Base-by-base conservation (phyloP, 2,797 vertebrate species). In the Crocidura indochinensis region DNA sequence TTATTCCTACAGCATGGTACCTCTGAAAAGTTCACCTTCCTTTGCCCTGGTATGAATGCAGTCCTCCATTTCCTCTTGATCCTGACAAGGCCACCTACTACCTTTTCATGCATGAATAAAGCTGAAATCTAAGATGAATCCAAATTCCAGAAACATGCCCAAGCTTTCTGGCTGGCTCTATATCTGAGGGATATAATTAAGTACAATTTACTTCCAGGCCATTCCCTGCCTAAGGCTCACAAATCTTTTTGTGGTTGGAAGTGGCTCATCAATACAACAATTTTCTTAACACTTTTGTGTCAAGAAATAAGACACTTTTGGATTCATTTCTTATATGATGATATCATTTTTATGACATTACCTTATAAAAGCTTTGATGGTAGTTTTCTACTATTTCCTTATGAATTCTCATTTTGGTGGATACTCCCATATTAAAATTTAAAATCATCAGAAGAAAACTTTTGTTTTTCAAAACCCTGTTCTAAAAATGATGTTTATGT, bases 101-200 rank as follows among this genome's bases (percentile, higher is more conserved):
- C 31, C n/a, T 90, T 89, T 19, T 79, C 53, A 82, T 74, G 14
- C 53, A 89, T 53, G 51, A 89, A 75, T 87, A 93, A 82, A 56
- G 49, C 44, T 75, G 17, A 10, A 60, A n/a, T 85, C 31, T 47
- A 84, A 93, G 73, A 88, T 51, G 46, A 75, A 68, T 31, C 49
- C 38, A 79, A 68, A 88, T 62, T 81, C 73, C 69, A 90, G 53
- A 44, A 91, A 82, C 84, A 62, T 22, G 8, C 38, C 80, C 91
- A 72, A 76, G 27, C n/a, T 76, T 31, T 90, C 71, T 62, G 69
- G 84, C 71, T 88, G 84, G 73, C 47, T 87, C 71, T 79, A 20
- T 72, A 26, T 56, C 88, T 94, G 81, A 86, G 78, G 38, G 24
- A 65, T 31, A 81, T 86, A 92, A 46, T 67, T 80, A 81, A 29